Conservation (phyloP, 1,140 invertebrate genomes). For the Habropoda laboriosa region DNA sequence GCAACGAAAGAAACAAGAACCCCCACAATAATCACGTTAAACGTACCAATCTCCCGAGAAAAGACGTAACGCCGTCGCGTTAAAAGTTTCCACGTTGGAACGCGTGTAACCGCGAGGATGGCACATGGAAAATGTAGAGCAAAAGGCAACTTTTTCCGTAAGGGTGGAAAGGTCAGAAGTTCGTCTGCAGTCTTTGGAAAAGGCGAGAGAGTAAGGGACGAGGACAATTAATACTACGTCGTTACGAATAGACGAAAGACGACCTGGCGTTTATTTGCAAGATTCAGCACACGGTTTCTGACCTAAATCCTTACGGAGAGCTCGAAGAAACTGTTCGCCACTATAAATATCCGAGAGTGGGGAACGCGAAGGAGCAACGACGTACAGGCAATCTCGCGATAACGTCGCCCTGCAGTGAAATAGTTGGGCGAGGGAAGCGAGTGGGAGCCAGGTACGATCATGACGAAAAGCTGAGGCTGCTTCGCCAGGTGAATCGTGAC, state of each 20-base stretch:
- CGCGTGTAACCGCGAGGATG: no score
- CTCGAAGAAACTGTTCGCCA: background rate
- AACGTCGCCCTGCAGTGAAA: slow-evolving; percentile 11
- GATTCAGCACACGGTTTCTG: slow-evolving; percentile 10
- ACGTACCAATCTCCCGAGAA: no score
- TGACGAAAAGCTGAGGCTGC: background rate
- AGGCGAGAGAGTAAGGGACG: no score
- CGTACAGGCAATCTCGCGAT: slow-evolving; percentile 1
- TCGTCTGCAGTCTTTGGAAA: no score
- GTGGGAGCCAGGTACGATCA: background rate
- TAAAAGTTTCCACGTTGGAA: no score
- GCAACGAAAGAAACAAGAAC: no score
- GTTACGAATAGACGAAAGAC: background rate
- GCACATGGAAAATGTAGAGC: no score
- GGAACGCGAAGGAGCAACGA: background rate
- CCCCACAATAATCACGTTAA: no score
- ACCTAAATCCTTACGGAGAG: background rate
- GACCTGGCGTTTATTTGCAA: background rate
- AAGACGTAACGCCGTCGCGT: no score
- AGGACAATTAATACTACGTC: background rate
- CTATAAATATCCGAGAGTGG: slow-evolving; percentile 16
- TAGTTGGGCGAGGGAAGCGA: background rate
- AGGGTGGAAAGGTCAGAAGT: no score
- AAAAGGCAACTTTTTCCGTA: no score
- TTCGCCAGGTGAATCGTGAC: slow-evolving; percentile 29